phyloP scores from a whole-genome alignment of 2,113 vertebrate species.

The Varanus komodoensis region DNA sequence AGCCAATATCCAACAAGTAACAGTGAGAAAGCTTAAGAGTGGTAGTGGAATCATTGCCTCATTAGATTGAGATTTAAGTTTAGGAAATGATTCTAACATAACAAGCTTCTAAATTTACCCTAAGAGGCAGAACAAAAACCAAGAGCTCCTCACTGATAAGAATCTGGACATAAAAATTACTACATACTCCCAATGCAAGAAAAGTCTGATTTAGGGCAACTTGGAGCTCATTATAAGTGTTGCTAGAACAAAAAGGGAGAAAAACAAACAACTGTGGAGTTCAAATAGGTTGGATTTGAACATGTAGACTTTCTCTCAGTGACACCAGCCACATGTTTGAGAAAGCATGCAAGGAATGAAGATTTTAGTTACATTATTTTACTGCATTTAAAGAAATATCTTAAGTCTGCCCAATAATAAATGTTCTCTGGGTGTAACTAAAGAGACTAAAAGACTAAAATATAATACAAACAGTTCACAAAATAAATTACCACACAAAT shows the following conservation, averaged over 20 bases:
- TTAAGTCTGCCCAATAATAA: background rate
- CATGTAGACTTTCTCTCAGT: background rate
- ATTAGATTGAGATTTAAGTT: background rate
- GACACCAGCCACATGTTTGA: background rate
- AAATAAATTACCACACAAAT: too few species aligned
- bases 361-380: background rate
- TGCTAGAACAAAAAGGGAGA: background rate
- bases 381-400: background rate
- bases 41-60: background rate
- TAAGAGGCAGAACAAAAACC: background rate
- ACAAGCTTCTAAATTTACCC: background rate
- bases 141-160: background rate
- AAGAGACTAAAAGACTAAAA: too few species aligned
- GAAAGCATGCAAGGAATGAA: background rate
- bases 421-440: too few species aligned
- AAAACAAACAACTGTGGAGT: background rate
- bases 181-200: background rate
- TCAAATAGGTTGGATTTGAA: background rate
- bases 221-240: background rate
- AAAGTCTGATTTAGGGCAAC: too few species aligned
- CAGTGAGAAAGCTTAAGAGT: background rate
- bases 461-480: too few species aligned
- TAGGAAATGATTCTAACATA: background rate
- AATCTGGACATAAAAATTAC: background rate
- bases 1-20: background rate